These are phyloP conservation scores for Cercopithecus mona DNA, from an alignment of 2,113 vertebrate genomes.

Conservation along the genomic window DNA sequence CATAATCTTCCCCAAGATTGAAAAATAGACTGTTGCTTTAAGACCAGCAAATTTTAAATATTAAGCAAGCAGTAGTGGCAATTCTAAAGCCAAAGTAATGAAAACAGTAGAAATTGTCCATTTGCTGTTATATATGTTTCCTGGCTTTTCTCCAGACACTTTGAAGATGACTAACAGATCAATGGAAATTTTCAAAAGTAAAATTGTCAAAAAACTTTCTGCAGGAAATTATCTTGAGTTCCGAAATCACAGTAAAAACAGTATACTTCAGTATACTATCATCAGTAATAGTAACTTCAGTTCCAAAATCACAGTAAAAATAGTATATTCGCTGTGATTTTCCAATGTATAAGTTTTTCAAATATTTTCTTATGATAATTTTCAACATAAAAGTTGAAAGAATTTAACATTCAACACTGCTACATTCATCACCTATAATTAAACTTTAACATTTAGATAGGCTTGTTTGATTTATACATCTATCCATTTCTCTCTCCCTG, in stretches of 20 bases:
- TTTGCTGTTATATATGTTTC: background rate
- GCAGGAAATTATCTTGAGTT: background rate
- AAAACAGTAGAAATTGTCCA: background rate
- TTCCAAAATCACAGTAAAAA: constrained; percentile 3
- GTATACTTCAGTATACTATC: background rate
- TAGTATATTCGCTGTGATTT: background rate
- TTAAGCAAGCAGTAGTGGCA: background rate
- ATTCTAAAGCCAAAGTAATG: background rate
- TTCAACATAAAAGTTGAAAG: background rate
- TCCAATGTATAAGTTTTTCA: background rate
- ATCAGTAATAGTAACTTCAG: background rate
- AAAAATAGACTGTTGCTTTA: background rate
- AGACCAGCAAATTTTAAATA: background rate
- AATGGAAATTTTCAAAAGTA: background rate
- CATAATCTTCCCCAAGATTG: background rate
- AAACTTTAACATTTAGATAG: background rate
- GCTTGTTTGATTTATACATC: background rate
- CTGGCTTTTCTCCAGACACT: background rate
- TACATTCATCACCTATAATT: background rate
- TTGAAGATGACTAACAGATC: background rate
- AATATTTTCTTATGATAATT: background rate
- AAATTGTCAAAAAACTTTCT: background rate
- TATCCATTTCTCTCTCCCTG: background rate
- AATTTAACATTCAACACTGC: background rate
- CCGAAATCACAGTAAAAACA: background rate